Evolutionary conservation across 2,888 invertebrate species (phyloP).

Genomic region (Neuroscelio doddi): DNA sequence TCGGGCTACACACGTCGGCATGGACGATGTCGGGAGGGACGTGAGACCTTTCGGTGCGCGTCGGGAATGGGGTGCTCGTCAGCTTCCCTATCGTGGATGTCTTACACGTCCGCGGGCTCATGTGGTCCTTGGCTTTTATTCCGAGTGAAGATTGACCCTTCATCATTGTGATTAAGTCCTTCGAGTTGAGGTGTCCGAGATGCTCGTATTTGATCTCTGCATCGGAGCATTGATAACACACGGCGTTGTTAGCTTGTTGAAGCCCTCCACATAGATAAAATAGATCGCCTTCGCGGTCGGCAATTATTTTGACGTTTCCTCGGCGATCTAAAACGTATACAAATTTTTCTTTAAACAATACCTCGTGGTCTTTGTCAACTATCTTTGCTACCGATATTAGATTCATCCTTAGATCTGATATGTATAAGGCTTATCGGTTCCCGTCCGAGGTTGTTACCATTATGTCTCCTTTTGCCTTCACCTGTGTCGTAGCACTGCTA

Average conservation of each 20-base stretch:
- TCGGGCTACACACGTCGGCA: slow-evolving; percentile 37
- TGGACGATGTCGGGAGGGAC: slow-evolving; percentile 21
- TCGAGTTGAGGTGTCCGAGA: slow-evolving; percentile 34
- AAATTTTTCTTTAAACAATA: slow-evolving; percentile 26
- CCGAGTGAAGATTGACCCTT: too few species aligned
- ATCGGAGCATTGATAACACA: not conserved
- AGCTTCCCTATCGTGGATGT: too few species aligned
- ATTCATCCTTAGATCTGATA: slow-evolving; percentile 46
- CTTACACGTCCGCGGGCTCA: slow-evolving; percentile 13
- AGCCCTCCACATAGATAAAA: slow-evolving; percentile 15
- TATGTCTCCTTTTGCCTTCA: slow-evolving; percentile 30
- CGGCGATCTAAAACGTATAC: slow-evolving; percentile 20
- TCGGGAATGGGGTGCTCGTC: slow-evolving; percentile 10
- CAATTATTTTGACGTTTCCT: slow-evolving; percentile 16
- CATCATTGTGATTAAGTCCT: slow-evolving; percentile 21
- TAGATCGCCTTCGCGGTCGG: too few species aligned
- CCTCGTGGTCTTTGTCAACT: slow-evolving; percentile 26
- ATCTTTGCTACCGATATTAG: slow-evolving; percentile 47
- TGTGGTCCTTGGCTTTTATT: too few species aligned
- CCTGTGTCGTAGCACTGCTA: slow-evolving; percentile 14
- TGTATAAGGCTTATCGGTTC: slow-evolving; percentile 31
- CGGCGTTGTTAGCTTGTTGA: not conserved
- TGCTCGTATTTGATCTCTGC: slow-evolving; percentile 33
- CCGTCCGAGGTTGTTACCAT: slow-evolving; percentile 5
- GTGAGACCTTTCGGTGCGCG: not conserved